These are phyloP conservation scores for Neocrepidodera transversa DNA, from an alignment of 2,888 invertebrate genomes.

Conservation along the genomic window DNA sequence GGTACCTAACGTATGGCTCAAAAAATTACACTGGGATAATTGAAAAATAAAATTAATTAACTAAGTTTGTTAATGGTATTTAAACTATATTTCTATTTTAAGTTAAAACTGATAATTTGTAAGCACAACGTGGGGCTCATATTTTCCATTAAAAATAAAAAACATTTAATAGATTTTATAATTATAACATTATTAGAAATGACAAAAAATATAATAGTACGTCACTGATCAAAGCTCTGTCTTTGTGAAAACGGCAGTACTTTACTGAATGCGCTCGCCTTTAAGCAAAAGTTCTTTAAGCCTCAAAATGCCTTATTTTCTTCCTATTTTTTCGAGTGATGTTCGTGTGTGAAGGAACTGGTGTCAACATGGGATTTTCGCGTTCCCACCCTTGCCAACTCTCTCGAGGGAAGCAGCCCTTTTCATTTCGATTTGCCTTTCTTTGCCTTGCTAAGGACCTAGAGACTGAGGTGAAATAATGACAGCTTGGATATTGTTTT, in stretches of 20 bases:
- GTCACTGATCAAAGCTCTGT: conserved; percentile 36
- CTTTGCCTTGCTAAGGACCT: background rate
- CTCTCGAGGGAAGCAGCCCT: conserved; percentile 47
- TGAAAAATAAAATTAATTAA: too few relatives aligned
- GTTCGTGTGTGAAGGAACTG: conserved; percentile 54
- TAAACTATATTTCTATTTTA: too few relatives aligned
- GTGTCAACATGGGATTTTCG: conserved; percentile 56
- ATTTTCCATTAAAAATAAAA: too few relatives aligned
- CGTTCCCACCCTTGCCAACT: conserved; percentile 30
- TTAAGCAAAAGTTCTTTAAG: conserved; percentile 48
- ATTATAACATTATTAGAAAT: too few relatives aligned
- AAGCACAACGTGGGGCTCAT: too few relatives aligned
- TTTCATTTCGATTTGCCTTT: conserved; percentile 45
- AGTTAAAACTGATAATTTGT: too few relatives aligned
- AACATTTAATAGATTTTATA: too few relatives aligned
- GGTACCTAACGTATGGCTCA: too few relatives aligned
- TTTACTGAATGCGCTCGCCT: conserved; percentile 46
- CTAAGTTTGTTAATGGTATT: too few relatives aligned
- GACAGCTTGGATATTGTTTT: background rate
- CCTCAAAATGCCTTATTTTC: conserved; percentile 53
- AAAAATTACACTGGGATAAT: too few relatives aligned
- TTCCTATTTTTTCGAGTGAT: conserved; percentile 48
- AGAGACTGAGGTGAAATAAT: background rate
- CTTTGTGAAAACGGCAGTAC: conserved; percentile 38
- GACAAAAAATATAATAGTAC: conserved; percentile 13